Conservation (phyloP, 2,113 vertebrate species). For the Gambusia affinis region DNA sequence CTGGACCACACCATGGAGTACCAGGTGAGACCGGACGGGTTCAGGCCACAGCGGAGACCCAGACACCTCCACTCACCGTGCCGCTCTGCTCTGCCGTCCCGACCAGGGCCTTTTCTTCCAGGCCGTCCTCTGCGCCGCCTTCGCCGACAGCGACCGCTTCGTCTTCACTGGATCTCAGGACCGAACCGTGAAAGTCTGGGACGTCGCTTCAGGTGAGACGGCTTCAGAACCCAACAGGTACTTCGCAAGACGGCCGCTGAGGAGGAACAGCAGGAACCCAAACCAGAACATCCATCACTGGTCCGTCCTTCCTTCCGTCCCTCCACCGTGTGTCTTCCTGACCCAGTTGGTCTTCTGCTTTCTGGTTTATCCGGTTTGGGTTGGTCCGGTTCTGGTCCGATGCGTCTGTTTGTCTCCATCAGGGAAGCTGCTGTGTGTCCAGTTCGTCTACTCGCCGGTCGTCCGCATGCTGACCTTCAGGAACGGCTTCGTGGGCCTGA, state of each 20-base stretch:
- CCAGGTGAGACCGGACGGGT: conserved; percentile 69
- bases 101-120: conserved; percentile 78
- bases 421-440: conserved; percentile 81
- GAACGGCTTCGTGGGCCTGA: conserved; percentile 79
- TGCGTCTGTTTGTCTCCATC: background rate
- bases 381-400: background rate
- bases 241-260: background rate
- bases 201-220: conserved; percentile 70
- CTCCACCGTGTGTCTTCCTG: too few species aligned
- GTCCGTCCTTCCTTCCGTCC: too few species aligned
- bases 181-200: conserved; percentile 83
- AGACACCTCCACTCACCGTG: background rate
- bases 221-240: background rate
- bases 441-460: conserved; percentile 77
- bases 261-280: background rate
- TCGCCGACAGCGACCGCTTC: conserved; percentile 80
- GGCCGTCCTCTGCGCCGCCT: conserved; percentile 81
- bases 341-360: too few species aligned
- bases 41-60: background rate
- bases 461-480: conserved; percentile 72
- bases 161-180: conserved; percentile 80
- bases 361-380: too few species aligned
- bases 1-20: conserved; percentile 83
- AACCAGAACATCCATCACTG: too few species aligned
- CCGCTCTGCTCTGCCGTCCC: background rate